Evolutionary conservation across 2,113 vertebrate genomes (phyloP), one percentile per base, ranked within the genome.

Genomic region (Dolichotis patagonum): DNA sequence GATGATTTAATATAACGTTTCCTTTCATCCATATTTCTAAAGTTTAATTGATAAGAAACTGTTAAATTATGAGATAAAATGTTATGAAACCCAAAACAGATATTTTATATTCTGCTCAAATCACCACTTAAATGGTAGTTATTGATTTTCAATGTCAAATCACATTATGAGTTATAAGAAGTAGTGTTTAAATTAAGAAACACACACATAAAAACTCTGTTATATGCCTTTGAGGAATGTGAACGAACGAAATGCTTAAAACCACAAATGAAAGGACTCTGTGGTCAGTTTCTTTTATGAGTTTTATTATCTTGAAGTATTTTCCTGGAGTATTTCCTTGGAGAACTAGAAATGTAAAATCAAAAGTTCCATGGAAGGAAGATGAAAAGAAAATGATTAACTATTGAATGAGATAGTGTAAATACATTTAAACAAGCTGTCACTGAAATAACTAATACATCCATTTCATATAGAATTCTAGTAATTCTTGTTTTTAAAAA

Each of bases 381-480:
- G 38, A 96, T 65, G 30, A 94, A 78, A 84, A 28, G 4, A 83
- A 95, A 94, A 60, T 83, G 22, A 73, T 83, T 90, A 94, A 94
- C 9, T 65, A 17, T 28, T 78, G 60, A 92, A 88, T 3, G 75
- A 80, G 63, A 28, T 12, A 87, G 17, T 35, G 2, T 12, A 92
- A 73, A 87, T 92, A 96, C 82, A 84, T 86, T 63, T 84, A 96
- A 87, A 22, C 12, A 80, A 24, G 2, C 1, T 60, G 2, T 82
- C 41, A 77, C 17, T 52, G 71, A 58, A 77, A 58, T 88, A 78
- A 93, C 69, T 89, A 86, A 26, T 84, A 90, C 30, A 88, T 62
- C 2, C 1, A 88, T 54, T 96, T 52, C 5, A 11, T 60, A 30
- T 60, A 43, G 7, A 17, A 78, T 49, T 81, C 26, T 46, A 81